These are phyloP conservation scores for Murina feae DNA, from an alignment of 2,113 vertebrate genomes.

Conservation along the genomic window DNA sequence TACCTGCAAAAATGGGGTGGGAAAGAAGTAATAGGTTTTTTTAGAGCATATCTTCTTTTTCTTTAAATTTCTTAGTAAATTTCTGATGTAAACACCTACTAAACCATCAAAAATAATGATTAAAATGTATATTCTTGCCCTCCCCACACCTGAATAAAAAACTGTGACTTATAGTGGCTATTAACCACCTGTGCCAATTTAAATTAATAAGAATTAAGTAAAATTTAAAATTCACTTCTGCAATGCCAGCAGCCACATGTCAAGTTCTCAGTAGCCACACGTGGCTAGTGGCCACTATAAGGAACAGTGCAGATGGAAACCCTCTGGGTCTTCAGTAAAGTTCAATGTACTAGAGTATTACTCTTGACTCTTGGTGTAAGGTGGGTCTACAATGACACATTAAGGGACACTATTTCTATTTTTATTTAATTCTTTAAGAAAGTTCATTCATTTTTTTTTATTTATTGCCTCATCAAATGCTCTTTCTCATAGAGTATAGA, in stretches of 20 bases:
- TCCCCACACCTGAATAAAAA: neutral
- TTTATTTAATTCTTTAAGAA: neutral
- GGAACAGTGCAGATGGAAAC: neutral
- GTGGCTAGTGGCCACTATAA: neutral
- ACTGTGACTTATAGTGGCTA: neutral
- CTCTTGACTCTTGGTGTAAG: neutral
- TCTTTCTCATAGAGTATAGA: neutral
- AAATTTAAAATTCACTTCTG: neutral
- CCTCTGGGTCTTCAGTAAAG: neutral
- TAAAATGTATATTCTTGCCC: neutral
- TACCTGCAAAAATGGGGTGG: neutral
- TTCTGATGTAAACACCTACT: neutral
- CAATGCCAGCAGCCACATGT: neutral
- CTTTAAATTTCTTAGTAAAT: neutral
- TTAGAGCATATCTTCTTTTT: neutral
- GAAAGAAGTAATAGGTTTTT: neutral
- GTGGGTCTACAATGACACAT: neutral
- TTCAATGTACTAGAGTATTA: neutral
- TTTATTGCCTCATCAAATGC: neutral
- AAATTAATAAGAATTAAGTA: neutral
- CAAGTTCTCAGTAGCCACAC: neutral
- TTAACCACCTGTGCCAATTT: neutral
- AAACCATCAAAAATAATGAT: neutral
- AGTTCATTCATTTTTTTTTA: neutral
- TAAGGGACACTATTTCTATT: neutral